A percentile compares a stretch with the other conserved stretches of the same genome.
Conservation (phyloP, 2,113 vertebrate genomes). For the Boleophthalmus pectinirostris region DNA sequence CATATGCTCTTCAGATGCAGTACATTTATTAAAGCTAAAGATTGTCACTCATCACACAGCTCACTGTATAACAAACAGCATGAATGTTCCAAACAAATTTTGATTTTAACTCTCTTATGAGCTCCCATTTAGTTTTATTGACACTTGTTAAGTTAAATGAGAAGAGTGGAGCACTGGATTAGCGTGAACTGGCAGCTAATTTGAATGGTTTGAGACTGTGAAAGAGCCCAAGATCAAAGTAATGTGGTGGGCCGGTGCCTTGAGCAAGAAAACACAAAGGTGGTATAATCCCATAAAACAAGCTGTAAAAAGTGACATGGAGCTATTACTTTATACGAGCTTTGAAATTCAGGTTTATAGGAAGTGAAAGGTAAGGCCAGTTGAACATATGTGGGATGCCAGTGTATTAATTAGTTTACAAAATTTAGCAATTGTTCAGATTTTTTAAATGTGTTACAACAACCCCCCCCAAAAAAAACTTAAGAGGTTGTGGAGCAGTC, state of each 20-base stretch:
- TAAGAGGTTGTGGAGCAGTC: too few relatives aligned
- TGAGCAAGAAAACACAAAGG: neutral
- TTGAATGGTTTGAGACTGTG: neutral
- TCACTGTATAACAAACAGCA: neutral
- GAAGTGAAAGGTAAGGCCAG: neutral
- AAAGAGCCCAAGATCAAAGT: neutral
- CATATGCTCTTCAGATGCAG: neutral
- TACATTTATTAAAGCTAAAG: neutral
- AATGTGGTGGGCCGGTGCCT: too few relatives aligned
- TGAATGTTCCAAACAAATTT: neutral
- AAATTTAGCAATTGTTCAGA: neutral
- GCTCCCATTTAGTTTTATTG: neutral
- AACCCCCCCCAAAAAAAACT: too few relatives aligned
- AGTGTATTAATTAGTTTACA: neutral
- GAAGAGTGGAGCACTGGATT: neutral
- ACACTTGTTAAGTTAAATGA: neutral
- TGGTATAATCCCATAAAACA: neutral
- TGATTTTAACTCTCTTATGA: neutral
- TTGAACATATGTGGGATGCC: neutral
- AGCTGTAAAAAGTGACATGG: neutral
- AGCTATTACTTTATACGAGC: neutral
- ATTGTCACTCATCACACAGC: neutral
- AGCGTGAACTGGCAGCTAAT: neutral
- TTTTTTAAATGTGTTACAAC: too few relatives aligned
- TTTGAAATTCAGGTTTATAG: conserved; percentile 13